Conservation (phyloP, 1,140 invertebrate species). For the Phocides pigmalion region DNA sequence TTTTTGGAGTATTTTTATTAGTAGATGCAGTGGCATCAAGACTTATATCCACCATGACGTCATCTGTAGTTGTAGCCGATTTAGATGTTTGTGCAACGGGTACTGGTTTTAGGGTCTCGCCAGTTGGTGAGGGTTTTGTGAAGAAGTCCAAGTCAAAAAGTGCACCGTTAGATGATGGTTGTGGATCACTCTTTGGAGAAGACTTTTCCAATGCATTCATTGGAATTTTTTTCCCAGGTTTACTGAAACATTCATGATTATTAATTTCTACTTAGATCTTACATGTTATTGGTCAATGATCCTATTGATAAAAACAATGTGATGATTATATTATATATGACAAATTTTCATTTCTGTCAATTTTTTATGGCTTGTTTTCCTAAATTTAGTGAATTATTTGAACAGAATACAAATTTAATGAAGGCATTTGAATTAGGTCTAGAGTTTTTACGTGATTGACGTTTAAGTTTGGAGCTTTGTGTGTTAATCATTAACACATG, state of each 20-base stretch:
- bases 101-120: constrained; percentile 43
- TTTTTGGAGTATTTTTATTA: constrained; percentile 40
- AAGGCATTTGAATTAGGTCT: too few relatives aligned
- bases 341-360: too few relatives aligned
- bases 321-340: too few relatives aligned
- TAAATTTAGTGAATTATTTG: too few relatives aligned
- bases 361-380: too few relatives aligned
- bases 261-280: too few relatives aligned
- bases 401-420: too few relatives aligned
- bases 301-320: too few relatives aligned
- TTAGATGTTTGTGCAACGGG: constrained; percentile 40
- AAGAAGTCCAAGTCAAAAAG: constrained; percentile 80
- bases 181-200: constrained; percentile 55
- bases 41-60: constrained; percentile 85
- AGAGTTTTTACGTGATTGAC: too few relatives aligned
- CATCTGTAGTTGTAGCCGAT: constrained; percentile 67
- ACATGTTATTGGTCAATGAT: too few relatives aligned
- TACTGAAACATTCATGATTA: constrained; percentile 70
- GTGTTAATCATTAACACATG: too few relatives aligned
- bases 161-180: constrained; percentile 50
- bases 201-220: constrained; percentile 87
- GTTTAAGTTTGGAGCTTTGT: too few relatives aligned
- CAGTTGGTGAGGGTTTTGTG: constrained; percentile 64
- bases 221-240: constrained; percentile 87
- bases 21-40: constrained; percentile 43